Evolutionary conservation across 2,797 vertebrate genomes (phyloP), one percentile per base, ranked within the genome.

Genomic region (Ataeniobius toweri): DNA sequence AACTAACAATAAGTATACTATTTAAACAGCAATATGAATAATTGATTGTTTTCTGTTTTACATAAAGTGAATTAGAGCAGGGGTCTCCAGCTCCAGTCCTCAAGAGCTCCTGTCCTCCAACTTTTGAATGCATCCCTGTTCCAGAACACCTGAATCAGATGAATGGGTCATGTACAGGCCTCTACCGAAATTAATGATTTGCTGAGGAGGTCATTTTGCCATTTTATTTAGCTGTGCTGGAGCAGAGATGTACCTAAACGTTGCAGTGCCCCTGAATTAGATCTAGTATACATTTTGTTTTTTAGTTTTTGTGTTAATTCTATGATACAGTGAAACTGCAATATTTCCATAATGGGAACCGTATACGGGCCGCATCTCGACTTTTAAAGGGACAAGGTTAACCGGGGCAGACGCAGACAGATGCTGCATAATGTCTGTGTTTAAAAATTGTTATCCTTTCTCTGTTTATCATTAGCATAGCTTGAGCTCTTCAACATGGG

Each of bases 391-490:
- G 46, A 69, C 39, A 46, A 26, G 41, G 13, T 69, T 69, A 69
- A 46, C 41, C 13, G 6, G 67, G 24, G n/a, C 67, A 69, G 67
- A 46, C 12, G 13, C n/a, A 28, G 24, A 69, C 12, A 69, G 24
- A 46, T 65, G 58, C 75, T 20, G 28, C 67, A 71, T 67, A 39
- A 24, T 50, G 31, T 63, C 67, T 75, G 50, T 73, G 55, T 83
- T 77, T 76, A 6, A 76, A 58, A 72, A 63, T 20, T 14, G 9
- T 76, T 76, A 13, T 48, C 71, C 73, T 74, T 76, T 41, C 50
- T 41, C 74, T 83, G 61, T 85, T 82, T 80, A 81, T 83, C 61
- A 73, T 78, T 70, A 69, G 63, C 78, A 71, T 59, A 84, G 71
- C 70, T 26, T 71, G 56, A 80, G 80, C 76, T 81, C 50, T 81